These are phyloP conservation scores for Maconellicoccus hirsutus DNA, from an alignment of 1,140 invertebrate species.

Conservation along the genomic window DNA sequence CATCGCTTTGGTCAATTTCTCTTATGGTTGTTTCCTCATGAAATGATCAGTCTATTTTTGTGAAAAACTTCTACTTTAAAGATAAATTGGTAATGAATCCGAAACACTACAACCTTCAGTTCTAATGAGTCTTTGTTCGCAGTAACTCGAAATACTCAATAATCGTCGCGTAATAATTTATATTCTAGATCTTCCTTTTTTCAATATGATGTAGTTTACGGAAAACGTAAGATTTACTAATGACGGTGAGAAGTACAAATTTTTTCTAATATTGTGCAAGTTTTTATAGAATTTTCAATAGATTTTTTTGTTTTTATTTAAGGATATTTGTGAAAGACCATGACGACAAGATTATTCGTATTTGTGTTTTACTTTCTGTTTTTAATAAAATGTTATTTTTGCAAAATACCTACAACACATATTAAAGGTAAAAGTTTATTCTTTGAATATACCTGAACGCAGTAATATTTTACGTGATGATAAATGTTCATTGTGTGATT, in stretches of 20 bases:
- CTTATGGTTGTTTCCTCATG: neutral
- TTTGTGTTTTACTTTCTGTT: neutral
- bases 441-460: too few species aligned
- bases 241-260: neutral
- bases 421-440: neutral
- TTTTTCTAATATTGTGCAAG: too few species aligned
- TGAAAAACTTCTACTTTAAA: neutral
- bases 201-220: neutral
- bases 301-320: neutral
- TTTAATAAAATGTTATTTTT: neutral
- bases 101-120: neutral
- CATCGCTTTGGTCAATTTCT: neutral
- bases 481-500: neutral
- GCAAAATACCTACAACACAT: neutral
- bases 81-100: neutral
- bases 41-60: neutral
- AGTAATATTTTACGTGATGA: too few species aligned
- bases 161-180: neutral
- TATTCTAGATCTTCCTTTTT: neutral
- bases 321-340: neutral
- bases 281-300: too few species aligned
- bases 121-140: conserved; percentile 16
- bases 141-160: neutral
- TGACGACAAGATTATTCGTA: neutral
- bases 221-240: neutral